Base-by-base conservation (phyloP, 1,140 invertebrate species). In the Drosophila oshimai region DNA sequence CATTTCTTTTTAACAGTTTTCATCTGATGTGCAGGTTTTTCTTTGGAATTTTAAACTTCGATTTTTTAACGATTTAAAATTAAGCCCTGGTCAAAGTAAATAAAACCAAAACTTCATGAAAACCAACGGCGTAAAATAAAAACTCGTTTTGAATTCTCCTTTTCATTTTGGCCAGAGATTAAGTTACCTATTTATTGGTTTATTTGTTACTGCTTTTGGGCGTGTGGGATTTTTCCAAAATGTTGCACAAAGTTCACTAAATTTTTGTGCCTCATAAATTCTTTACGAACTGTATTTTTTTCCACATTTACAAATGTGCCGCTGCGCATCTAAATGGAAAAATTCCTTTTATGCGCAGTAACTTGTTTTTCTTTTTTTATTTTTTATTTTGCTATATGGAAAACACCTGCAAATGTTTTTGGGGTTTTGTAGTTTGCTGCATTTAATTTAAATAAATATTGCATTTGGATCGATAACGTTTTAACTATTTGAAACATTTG, bases 361-460 rank as follows among this genome's bases (percentile, higher is more conserved):
- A 17, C 31, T 31, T 22, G 1, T 15, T 55, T 18, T 33, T 3
- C 1, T 20, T 15, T 7, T 10, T n/a, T 20, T 46, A 33, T 17
- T 67, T 29, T 13, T 6, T 36, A 18, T 24, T 50, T 60, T 31
- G 10, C n/a, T n/a, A n/a, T n/a, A n/a, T n/a, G 20, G 12, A 9
- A 18, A 36, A 39, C 58, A 49, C 58, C 58, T 65, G 65, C 44
- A 24, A 10, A 33, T 33, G 33, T 22, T 57, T 41, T 54, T 42
- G 37, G 24, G 24, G 28, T 17, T 37, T 28, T 28, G 47, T 13
- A 69, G 33, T 41, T 65, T 47, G 20, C 26, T 42, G 44, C 28
- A 34, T 70, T 71, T 71, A 44, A 60, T 71, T 60, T 50, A 45
- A 71, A 71, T 61, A 71, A 71, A 71, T 71, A 72, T 4, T 29